Base-by-base conservation (phyloP, 1,140 invertebrate species). In the Drosophila santomea region DNA sequence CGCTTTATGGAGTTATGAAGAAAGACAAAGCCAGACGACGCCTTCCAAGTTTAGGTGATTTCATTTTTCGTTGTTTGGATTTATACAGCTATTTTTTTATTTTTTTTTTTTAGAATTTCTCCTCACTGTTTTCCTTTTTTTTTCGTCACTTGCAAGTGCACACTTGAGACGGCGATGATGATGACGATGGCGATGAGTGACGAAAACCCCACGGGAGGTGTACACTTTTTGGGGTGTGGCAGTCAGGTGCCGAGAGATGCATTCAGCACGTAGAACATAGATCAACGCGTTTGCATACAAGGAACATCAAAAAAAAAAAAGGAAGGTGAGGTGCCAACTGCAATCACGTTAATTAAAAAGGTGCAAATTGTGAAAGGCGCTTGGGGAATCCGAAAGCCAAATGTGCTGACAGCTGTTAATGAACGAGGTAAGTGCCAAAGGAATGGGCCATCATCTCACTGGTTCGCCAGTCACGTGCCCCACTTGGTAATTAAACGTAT, bases 321-420 rank as follows among this genome's bases (percentile, higher is more conserved):
- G 11, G 4, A 10, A 12, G 54, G 44, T 28, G 67, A 62, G 75
- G 58, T 80, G 62, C 58, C 56, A 63, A 78, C 84, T 90, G 90
- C 90, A 91, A 91, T 91, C 90, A 88, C 90, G 90, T 91, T 91
- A 91, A 91, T 91, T 91, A 91, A 91, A 91, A 91, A 91, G 90
- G 90, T 91, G 90, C 90, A 91, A 91, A 91, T 91, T 91, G 90
- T 91, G 89, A 91, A 90, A 86, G 47, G 84, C 69, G 78, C 60
- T 60, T 44, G 73, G 69, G 77, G 71, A 74, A 78, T 64, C 75
- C 78, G 79, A 75, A 79, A 72, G 83, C 83, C 78, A 73, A 90
- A 91, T 84, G 82, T 80, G 89, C 81, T 91, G 90, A 88, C 85
- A 91, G 80, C 86, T 89, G 84, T 83, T 91, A 91, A 91, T 91